Evolutionary conservation across 2,888 invertebrate genomes (phyloP), one percentile per base, ranked within the genome.

Genomic region (Standfussiana lucernea): DNA sequence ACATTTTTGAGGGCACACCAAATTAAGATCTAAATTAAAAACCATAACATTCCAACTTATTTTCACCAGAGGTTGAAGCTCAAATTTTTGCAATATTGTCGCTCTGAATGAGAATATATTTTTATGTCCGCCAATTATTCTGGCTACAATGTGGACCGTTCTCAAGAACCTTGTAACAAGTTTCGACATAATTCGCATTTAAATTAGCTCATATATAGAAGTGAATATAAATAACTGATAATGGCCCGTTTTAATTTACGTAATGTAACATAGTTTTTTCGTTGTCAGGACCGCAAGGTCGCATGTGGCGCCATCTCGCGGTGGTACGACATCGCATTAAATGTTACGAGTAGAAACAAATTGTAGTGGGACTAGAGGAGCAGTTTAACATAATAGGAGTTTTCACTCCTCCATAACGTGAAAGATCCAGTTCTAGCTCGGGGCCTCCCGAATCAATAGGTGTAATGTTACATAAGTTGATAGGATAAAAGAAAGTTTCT

Each of bases 21-120:
- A 91, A 92, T 91, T 90, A 88, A 89, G 83, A 86, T 83, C 84
- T 86, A 84, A 91, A 92, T 89, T 90, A 87, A 90, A 90, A 91
- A 82, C 77, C 88, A 82, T 89, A 87, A 89, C 78, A 73, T 67
- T 82, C 75, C 37, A 59, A 77, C 71, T 82, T 83, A 80, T 80
- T 82, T 77, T 37, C 67, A 68, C 61, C 68, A 69, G 75, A 74
- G 64, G 80, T 80, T 80, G 80, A 84, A 80, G 66, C 68, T 69
- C 65, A 24, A 69, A 83, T 76, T 83, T 83, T 82, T 75, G 75
- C 56, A 85, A 85, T 77, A 79, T 76, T 79, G 72, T 80, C 70
- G 72, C 70, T 76, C 50, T 66, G 76, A 83, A 83, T 85, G 85
- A 89, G 83, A 87, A 83, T 87, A 79, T 82, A 82, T 74, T 83